Percentiles rank a stretch among this genome's conserved stretches.
phyloP scores from a whole-genome alignment of 1,140 invertebrate species.

The Cyclargus thomasi region DNA sequence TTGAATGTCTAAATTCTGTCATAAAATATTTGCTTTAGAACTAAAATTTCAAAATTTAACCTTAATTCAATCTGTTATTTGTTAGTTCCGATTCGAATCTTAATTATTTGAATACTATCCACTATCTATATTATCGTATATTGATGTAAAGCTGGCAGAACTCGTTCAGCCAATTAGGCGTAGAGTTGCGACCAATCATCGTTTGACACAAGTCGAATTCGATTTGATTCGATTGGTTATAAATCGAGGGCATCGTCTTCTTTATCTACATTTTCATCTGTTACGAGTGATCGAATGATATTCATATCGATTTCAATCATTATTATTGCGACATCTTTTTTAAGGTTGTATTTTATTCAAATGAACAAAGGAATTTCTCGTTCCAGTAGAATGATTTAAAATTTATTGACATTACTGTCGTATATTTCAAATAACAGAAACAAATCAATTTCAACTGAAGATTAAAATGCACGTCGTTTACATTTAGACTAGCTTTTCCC shows the following conservation, averaged over 20 bases:
- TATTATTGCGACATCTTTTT: not conserved
- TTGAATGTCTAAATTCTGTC: too few relatives aligned
- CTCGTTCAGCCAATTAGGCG: slow-evolving; percentile 64
- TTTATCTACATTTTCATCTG: slow-evolving; percentile 44
- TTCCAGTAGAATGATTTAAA: not conserved
- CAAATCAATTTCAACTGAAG: not conserved
- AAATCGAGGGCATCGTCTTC: slow-evolving; percentile 62
- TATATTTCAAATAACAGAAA: not conserved
- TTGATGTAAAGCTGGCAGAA: slow-evolving; percentile 38
- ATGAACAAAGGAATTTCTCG: not conserved
- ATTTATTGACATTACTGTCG: too few relatives aligned
- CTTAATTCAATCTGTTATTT: too few relatives aligned
- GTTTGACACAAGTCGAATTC: slow-evolving; percentile 67
- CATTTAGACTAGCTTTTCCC: too few relatives aligned
- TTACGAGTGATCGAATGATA: slow-evolving; percentile 20
- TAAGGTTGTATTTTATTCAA: not conserved
- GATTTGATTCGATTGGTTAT: slow-evolving; percentile 58
- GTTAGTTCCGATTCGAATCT: too few relatives aligned
- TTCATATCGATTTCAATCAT: slow-evolving; percentile 7
- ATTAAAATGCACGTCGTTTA: too few relatives aligned
- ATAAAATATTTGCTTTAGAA: too few relatives aligned
- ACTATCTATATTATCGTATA: slow-evolving; percentile 23
- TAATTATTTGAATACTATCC: too few relatives aligned
- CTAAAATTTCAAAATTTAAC: too few relatives aligned
- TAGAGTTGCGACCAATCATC: slow-evolving; percentile 68